Base-by-base conservation (phyloP, 2,888 invertebrate species). In the Bedellia somnulentella region DNA sequence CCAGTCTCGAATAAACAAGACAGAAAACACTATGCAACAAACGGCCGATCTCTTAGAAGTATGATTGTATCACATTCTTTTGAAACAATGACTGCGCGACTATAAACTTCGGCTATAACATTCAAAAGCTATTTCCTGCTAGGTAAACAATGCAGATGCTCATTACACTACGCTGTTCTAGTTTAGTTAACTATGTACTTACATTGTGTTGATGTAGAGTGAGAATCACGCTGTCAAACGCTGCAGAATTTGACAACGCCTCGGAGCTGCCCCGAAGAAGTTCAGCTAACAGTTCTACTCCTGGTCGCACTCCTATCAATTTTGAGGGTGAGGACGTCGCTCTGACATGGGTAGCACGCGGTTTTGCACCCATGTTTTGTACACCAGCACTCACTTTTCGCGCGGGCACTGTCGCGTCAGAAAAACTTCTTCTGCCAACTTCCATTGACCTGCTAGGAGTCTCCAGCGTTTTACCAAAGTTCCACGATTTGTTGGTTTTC, bases 271-370 rank as follows among this genome's bases (percentile, higher is more conserved):
- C 89, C 39, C 86, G 80, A 27, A 90, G 78, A 36, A 90, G 67
- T 54, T 89, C 87, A 25, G 88, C 88, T 35, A 90, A 71, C 35
- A 89, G 66, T 51, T 89, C 87, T 2, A 58, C 62, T 15, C 66
- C 68, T 4, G 71, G 63, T 36, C 66, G 62, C 31, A 70, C 70
- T 36, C 83, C 84, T 47, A 85, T 85, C 39, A 89, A 71, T 56
- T 89, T 87, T 11, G 86, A 87, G 17, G 89, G 89, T 42, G 88
- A 88, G 5, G 88, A 89, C 10, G 87, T 87, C 4, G 88, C 88
- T 42, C 89, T 64, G 41, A 88, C 87, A 57, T 89, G 89, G 14
- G 80, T 68, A 30, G 71, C 78, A 40, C 77, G 73, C 44, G 73
- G 57, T 34, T 66, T 61, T 4, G 51, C 49, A 33, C 57, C 57